A percentile compares a stretch with the other conserved stretches of the same genome.
phyloP scores from a whole-genome alignment of 2,113 vertebrate genomes.

The Dipodomys ordii region DNA sequence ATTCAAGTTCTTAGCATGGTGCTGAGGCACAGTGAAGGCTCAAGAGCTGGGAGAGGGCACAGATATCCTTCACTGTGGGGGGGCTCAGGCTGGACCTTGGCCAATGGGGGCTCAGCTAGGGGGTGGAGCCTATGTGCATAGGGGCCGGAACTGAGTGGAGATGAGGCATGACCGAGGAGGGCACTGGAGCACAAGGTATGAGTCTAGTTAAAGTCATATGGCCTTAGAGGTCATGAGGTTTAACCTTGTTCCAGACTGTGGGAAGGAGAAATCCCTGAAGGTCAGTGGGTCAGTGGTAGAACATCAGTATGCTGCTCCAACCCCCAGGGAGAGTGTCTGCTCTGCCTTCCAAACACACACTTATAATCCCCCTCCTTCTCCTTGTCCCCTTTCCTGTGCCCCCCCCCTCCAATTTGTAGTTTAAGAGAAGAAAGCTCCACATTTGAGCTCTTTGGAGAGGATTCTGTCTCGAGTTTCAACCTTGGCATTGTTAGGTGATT shows the following conservation, averaged over 20 bases:
- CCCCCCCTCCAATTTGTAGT: not conserved
- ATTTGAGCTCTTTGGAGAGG: not conserved
- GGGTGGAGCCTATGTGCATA: not conserved
- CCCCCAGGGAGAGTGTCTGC: too few species aligned
- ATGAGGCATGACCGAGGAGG: not conserved
- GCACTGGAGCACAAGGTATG: not conserved
- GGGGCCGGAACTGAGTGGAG: not conserved
- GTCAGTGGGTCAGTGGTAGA: not conserved
- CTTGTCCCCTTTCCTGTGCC: not conserved
- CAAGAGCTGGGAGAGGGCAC: not conserved
- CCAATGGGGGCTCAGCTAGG: not conserved
- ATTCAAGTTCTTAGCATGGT: not conserved
- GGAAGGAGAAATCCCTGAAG: conserved; percentile 8
- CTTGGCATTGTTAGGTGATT: not conserved
- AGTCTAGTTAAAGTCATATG: conserved; percentile 12
- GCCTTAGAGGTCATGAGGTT: not conserved
- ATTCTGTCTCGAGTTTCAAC: not conserved
- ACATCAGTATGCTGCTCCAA: too few species aligned
- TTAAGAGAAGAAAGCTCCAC: not conserved
- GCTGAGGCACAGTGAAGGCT: not conserved
- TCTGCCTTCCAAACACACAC: too few species aligned
- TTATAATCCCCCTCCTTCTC: not conserved
- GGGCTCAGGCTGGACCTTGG: not conserved
- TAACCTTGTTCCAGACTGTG: not conserved
- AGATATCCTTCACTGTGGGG: not conserved